phyloP scores from a whole-genome alignment of 1,140 invertebrate genomes.

The Thrips palmi region DNA sequence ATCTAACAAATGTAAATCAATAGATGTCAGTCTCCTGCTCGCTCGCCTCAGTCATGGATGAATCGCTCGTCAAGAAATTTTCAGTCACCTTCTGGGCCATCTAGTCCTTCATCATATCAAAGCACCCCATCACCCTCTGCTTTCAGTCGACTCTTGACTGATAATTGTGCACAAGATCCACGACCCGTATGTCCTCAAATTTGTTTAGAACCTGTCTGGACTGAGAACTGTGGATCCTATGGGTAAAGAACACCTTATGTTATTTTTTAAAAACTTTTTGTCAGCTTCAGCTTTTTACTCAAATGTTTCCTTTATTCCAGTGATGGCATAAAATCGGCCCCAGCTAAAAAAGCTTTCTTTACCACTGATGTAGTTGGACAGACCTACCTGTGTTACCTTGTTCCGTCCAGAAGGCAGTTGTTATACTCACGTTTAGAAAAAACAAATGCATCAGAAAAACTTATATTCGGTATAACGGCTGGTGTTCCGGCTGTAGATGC shows the following conservation, averaged over 20 bases:
- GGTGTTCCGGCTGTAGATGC: conserved; percentile 68
- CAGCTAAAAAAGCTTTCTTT: conserved; percentile 60
- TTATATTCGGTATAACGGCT: conserved; percentile 51
- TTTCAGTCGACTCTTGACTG: background rate
- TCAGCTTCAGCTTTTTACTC: conserved; percentile 14
- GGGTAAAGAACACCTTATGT: background rate
- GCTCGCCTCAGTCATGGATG: too few species aligned
- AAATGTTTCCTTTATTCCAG: conserved; percentile 21
- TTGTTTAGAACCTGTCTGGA: background rate
- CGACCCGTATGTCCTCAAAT: background rate
- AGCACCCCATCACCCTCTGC: too few species aligned
- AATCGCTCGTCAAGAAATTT: too few species aligned
- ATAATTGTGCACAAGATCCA: background rate
- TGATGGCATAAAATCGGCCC: conserved; percentile 23
- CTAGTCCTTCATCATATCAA: too few species aligned
- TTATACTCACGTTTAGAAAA: conserved; percentile 58
- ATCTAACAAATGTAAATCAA: too few species aligned
- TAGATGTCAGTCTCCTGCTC: too few species aligned
- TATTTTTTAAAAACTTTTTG: conserved; percentile 17
- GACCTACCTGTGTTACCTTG: conserved; percentile 63
- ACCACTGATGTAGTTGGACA: conserved; percentile 67
- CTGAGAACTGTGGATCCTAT: background rate
- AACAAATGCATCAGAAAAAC: conserved; percentile 30
- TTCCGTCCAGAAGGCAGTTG: conserved; percentile 43
- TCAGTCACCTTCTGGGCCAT: too few species aligned